Evolutionary conservation across 23 tunicate genomes (phyloP), one percentile per base, ranked within the genome.

Genomic region (Corella eumyota): DNA sequence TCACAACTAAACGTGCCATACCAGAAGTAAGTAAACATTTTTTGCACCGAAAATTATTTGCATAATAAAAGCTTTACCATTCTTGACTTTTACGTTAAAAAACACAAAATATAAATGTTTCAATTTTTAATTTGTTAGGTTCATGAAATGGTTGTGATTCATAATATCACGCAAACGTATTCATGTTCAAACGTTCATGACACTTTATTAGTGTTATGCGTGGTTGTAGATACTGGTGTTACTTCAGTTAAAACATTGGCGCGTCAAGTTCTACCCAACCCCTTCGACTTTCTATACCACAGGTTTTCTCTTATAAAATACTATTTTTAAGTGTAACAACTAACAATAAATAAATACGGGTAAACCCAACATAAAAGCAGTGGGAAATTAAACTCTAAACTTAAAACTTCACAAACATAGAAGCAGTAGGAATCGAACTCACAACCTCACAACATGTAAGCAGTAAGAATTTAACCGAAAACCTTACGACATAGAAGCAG

Each of bases 231-330:
- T 38, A 53, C 25, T 22, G 55, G 60, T 28, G 40, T 66, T 24
- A 40, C 64, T 21, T 71, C 75, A 7, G 54, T 61, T 33, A 40
- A 60, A 0, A 40, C 36, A n/a, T 52, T 85, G n/a, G 75, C 26
- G 13, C 35, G 60, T 7, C 85, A 85, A 26, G 45, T 21, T 7
- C 9, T 48, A 15, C 74, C 75, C 22, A 19, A 25, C 22, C 52
- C 66, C 37, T 77, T 76, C 58, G 29, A 51, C 7, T 85, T 85
- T 34, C 51, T 76, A 1, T 85, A 85, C 52, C 95, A 85, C 75
- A 76, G 82, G 95, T 85, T 20, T 15, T 4, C 9, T 34, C 6
- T 31, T 5, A 19, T 30, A 0, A 19, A 29, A 31, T 15, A 60
- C 17, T 15, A 60, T 0, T 28, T 27, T n/a, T 60, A 28, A 29